These are phyloP conservation scores for Scopus umbretta DNA, from an alignment of 2,113 vertebrate species.

Conservation along the genomic window DNA sequence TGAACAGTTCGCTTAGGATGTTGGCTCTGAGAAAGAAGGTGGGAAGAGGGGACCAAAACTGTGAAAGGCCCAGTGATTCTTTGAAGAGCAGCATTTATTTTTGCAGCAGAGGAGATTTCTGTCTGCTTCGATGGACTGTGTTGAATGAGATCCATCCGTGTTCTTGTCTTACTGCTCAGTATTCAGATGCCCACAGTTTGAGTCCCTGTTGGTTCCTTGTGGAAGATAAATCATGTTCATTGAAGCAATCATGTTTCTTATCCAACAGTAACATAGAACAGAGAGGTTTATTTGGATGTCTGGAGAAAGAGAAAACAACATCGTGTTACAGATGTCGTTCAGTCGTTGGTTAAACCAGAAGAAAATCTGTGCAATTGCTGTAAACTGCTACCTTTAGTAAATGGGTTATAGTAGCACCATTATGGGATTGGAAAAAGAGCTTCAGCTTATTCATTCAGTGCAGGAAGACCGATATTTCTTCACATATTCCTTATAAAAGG, in stretches of 20 bases:
- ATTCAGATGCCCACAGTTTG: not conserved
- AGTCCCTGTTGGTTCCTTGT: not conserved
- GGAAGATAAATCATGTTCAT: not conserved
- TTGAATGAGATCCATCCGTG: not conserved
- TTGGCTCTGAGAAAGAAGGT: not conserved
- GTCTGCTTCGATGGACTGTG: not conserved
- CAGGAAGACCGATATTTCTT: not conserved
- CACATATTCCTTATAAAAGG: not conserved
- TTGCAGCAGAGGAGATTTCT: not conserved
- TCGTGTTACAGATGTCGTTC: not conserved
- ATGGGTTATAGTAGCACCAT: not conserved
- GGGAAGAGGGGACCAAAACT: not conserved
- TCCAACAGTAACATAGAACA: not conserved
- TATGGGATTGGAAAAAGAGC: not conserved
- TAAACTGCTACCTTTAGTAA: not conserved
- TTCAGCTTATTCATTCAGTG: not conserved
- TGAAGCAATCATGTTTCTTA: not conserved
- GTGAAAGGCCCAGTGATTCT: not conserved
- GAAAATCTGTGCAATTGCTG: not conserved
- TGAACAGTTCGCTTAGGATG: not conserved
- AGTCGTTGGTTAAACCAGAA: not conserved
- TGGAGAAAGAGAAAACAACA: not conserved
- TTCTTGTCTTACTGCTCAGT: not conserved
- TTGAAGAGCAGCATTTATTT: not conserved
- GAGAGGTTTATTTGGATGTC: not conserved